A percentile compares a stretch with the other conserved stretches of the same genome.
phyloP scores from a whole-genome alignment of 2,797 vertebrate species.

The Melanotaenia trifasciata region DNA sequence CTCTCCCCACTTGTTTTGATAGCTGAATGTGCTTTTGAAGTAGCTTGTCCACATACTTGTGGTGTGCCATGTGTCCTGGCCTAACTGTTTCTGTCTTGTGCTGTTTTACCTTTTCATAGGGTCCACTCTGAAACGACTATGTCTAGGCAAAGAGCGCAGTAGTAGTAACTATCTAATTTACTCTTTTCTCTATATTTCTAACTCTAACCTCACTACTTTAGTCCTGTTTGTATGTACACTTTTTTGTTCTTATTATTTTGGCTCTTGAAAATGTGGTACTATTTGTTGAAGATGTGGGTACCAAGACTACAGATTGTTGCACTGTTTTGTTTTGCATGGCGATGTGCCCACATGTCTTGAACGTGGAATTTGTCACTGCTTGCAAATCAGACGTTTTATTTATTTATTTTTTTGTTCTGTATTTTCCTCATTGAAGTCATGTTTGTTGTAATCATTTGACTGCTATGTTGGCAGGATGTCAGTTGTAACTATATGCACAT shows the following conservation, averaged over 20 bases:
- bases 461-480: slow-evolving; percentile 63
- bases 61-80: slow-evolving; percentile 86
- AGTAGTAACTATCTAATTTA: slow-evolving; percentile 99
- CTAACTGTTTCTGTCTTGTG: slow-evolving; percentile 97
- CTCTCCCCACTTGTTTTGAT: slow-evolving; percentile 78
- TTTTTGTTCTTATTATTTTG: slow-evolving; percentile 48
- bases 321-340: slow-evolving; percentile 78
- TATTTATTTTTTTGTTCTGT: slow-evolving; percentile 60
- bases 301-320: slow-evolving; percentile 37
- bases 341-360: slow-evolving; percentile 53
- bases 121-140: slow-evolving; percentile 99
- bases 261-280: slow-evolving; percentile 70
- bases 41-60: slow-evolving; percentile 85
- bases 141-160: slow-evolving; percentile 99
- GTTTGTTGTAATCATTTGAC: slow-evolving; percentile 69
- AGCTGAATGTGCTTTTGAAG: slow-evolving; percentile 87
- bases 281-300: slow-evolving; percentile 55
- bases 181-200: slow-evolving; percentile 83
- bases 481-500: slow-evolving; percentile 16
- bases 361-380: slow-evolving; percentile 66
- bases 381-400: slow-evolving; percentile 68
- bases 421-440: slow-evolving; percentile 38
- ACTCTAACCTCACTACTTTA: slow-evolving; percentile 76
- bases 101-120: slow-evolving; percentile 94
- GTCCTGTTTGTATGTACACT: slow-evolving; percentile 84